Conservation (phyloP, 2,888 invertebrate genomes). For the Baronia brevicornis region DNA sequence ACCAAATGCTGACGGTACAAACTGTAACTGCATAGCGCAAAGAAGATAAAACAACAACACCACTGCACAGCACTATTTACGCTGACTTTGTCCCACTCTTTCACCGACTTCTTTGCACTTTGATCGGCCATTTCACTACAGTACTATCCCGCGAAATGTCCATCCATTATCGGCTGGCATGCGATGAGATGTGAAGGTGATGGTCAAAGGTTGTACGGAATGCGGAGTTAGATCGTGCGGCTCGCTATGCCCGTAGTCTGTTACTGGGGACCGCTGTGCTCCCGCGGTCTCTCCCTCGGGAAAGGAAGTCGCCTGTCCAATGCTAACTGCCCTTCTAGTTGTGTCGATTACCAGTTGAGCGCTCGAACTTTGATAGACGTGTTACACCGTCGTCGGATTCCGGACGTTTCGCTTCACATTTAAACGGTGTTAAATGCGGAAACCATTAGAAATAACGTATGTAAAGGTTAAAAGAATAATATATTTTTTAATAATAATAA, state of each 20-base stretch:
- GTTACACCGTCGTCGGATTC: constrained; percentile 39
- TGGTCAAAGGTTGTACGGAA: constrained; percentile 2
- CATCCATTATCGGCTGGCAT: constrained; percentile 3
- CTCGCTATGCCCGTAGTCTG: constrained; percentile 19
- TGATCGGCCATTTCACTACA: constrained; percentile 39
- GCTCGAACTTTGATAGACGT: constrained; percentile 69
- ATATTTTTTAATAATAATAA: no score
- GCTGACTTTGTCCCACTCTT: constrained; percentile 40
- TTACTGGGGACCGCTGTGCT: constrained; percentile 29
- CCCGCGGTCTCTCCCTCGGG: constrained; percentile 52
- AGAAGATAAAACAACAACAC: constrained; percentile 57
- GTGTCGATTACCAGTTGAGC: constrained; percentile 61
- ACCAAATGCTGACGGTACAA: constrained; percentile 54
- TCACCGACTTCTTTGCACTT: constrained; percentile 25
- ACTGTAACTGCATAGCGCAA: constrained; percentile 52
- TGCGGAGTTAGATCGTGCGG: constrained; percentile 3
- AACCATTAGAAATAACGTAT: no score
- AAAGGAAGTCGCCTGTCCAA: constrained; percentile 64
- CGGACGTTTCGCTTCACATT: constrained; percentile 19
- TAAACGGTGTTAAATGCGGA: constrained; percentile 14
- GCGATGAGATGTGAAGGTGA: constrained; percentile 2
- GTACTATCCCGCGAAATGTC: not conserved
- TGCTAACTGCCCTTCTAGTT: constrained; percentile 70
- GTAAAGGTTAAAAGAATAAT: no score
- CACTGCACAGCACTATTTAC: constrained; percentile 59